Evolutionary conservation across 2,113 vertebrate genomes (phyloP), one percentile per base, ranked within the genome.

Genomic region (Camelus bactrianus): DNA sequence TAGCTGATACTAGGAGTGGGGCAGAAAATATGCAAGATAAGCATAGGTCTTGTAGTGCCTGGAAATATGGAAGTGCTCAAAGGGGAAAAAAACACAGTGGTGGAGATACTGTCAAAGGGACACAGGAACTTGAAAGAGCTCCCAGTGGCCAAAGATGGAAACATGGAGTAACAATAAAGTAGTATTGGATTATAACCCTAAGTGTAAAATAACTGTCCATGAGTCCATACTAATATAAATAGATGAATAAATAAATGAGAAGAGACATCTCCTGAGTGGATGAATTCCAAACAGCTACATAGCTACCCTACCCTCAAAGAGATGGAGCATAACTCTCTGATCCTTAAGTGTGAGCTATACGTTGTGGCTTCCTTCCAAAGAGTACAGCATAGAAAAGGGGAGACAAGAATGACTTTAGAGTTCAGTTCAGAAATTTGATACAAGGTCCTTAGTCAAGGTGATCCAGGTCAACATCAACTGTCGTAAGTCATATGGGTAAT

Each of bases 351-450:
- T 76, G 7, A 10, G 8, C 46, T 64, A 22, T 52, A 16, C 32
- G 22, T 46, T 60, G 76, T 20, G 15, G 48, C 10, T 81, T 46
- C 20, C 32, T 70, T 35, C 20, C 89, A 70, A 83, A 84, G 80
- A 64, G 46, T 12, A 84, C n/a, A 92, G 48, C 17, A 26, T 42
- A 26, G 46, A 54, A 64, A 84, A 84, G 42, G 86, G 38, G 32
- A 30, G 24, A 83, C 35, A 62, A 64, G 69, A 64, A 84, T 26
- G 48, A 30, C 8, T 80, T 12, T 32, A 42, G 8, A 62, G 46
- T 75, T 84, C 46, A 75, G 46, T 75, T 84, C 46, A 75, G 46
- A 84, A 92, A 64, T 84, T 64, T 84, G 67, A 83, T 46, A 83
- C 35, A 38, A 28, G 75, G 10, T 22, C 56, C 56, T 54, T 46